phyloP scores from a whole-genome alignment of 2,113 vertebrate genomes.

The Lepus timidus region DNA sequence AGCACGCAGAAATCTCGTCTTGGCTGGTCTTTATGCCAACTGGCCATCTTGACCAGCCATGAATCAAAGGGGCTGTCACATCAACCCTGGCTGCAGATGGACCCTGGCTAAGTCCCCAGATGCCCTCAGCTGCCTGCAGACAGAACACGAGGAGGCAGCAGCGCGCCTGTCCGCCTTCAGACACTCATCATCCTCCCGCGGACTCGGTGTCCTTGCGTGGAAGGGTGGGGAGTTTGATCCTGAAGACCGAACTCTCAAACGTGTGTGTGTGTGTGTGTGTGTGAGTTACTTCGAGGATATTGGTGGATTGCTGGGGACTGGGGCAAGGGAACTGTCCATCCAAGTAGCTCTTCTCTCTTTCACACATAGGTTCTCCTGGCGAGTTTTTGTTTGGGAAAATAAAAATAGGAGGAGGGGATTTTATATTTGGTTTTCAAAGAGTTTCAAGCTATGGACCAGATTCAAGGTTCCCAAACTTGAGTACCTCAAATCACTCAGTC shows the following conservation, averaged over 20 bases:
- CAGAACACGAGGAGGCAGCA: not conserved
- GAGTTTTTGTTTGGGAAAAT: slow-evolving; percentile 24
- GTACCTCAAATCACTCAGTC: not conserved
- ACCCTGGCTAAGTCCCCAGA: not conserved
- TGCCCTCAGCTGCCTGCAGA: not conserved
- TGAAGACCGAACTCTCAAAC: not conserved
- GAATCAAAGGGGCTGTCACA: not conserved
- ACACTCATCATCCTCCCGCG: not conserved
- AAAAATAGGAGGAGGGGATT: not conserved
- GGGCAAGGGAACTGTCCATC: not conserved
- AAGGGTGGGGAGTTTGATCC: not conserved
- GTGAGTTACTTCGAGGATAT: not conserved
- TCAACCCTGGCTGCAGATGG: not conserved
- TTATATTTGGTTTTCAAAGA: not conserved
- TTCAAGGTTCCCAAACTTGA: not conserved
- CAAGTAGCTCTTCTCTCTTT: not conserved
- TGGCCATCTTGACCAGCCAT: not conserved
- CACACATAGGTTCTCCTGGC: not conserved
- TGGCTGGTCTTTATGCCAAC: not conserved
- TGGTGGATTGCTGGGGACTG: not conserved
- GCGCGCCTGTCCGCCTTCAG: not conserved
- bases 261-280: no score
- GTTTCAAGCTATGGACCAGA: not conserved
- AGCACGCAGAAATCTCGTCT: not conserved
- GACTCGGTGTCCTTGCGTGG: not conserved